Base-by-base conservation (phyloP, 2,797 vertebrate species). In the Pseudopleuronectes americanus region DNA sequence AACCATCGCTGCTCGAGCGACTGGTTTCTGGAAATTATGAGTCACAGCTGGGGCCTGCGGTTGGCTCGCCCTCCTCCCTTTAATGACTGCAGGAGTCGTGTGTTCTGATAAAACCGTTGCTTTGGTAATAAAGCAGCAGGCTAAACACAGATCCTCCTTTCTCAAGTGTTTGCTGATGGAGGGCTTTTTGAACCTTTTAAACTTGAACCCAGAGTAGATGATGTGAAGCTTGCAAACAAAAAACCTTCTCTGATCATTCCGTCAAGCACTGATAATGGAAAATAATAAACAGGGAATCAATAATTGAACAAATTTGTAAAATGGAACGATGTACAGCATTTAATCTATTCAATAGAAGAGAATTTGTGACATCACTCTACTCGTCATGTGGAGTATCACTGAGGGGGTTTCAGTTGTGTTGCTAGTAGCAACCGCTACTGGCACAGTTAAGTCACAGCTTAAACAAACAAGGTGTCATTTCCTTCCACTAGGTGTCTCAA, bases 21-120 rank as follows among this genome's bases (percentile, higher is more conserved):
- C 63, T 71, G 69, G 49, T 83, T 87, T 77, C 47, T 66, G 59
- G 75, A 84, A 80, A 71, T 84, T 70, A 70, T 88, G 83, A 86
- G 74, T 86, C 84, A 83, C 77, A 76, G 81, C 76, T 80, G 64
- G 14, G 64, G 21, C 53, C 71, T 71, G 76, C 6, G 57, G 81
- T 68, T 19, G 64, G 52, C 57, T 76, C 68, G 53, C 53, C 76
- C 55, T 64, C 74, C 51, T 76, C 73, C 70, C 72, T 74, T 71
- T 83, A 69, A 82, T 79, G 73, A 59, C 59, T 68, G 71, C 63
- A 84, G 76, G 56, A 74, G 79, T 54, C 2, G 16, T n/a, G 13
- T 64, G 57, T 57, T 81, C 74, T 82, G 78, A 80, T 79, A 60
- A 69, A 73, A 69, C 43, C 49, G 36, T 49, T 74, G 49, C 52